phyloP scores from a whole-genome alignment of 2,888 invertebrate species.

The Trachelus troglodyta region DNA sequence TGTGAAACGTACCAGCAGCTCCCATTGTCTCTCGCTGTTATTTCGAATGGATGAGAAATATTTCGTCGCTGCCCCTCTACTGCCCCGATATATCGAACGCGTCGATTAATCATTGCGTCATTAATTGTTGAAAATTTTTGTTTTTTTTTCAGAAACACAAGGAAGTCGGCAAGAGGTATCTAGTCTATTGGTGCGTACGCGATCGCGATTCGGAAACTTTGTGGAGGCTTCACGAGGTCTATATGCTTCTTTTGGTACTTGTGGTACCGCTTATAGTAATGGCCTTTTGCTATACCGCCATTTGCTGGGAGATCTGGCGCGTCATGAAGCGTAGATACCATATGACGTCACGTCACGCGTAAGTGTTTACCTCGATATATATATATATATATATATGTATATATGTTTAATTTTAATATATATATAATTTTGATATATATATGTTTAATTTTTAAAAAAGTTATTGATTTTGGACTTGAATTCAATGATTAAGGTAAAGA shows the following conservation, averaged over 20 bases:
- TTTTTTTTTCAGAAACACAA: constrained; percentile 61
- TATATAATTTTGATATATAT: too few species aligned
- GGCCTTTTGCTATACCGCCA: constrained; percentile 74
- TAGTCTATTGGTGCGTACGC: constrained; percentile 72
- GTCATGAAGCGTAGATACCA: constrained; percentile 72
- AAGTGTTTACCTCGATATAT: constrained; percentile 41
- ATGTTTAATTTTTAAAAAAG: not conserved
- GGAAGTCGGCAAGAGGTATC: constrained; percentile 60
- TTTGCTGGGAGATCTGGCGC: constrained; percentile 75
- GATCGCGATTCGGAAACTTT: constrained; percentile 67
- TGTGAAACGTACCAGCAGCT: too few species aligned
- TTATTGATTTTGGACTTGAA: not conserved
- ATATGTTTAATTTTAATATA: too few species aligned
- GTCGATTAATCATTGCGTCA: too few species aligned
- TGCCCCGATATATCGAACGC: too few species aligned
- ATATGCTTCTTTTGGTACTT: constrained; percentile 74
- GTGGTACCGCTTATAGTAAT: constrained; percentile 74
- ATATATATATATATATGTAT: too few species aligned
- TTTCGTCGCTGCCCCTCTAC: too few species aligned
- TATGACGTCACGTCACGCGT: constrained; percentile 70
- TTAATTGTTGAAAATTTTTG: too few species aligned
- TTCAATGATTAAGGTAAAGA: not conserved
- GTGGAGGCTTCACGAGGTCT: constrained; percentile 72
- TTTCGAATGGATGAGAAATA: too few species aligned
- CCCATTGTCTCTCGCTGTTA: too few species aligned